Evolutionary conservation across 1,140 invertebrate species (phyloP).

Genomic region (Anoplophora glabripennis): DNA sequence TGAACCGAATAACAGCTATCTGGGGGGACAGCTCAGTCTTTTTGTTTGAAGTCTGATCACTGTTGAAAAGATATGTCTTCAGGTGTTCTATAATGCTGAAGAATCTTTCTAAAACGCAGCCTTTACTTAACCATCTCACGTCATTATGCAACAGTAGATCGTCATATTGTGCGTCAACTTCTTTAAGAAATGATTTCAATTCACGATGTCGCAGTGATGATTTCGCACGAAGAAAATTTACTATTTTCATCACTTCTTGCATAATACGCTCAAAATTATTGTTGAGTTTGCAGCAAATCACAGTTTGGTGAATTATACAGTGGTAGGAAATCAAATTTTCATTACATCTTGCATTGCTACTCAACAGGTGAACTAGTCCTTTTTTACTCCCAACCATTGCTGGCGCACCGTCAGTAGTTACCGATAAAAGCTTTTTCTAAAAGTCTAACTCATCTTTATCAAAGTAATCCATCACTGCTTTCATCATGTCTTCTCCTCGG

Average conservation of each 20-base stretch:
- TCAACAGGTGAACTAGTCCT: constrained; percentile 1
- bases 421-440: constrained; percentile 9
- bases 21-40: too few relatives aligned
- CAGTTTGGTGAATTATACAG: constrained; percentile 3
- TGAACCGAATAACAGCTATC: too few relatives aligned
- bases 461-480: constrained; percentile 7
- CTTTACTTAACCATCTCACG: constrained; percentile 16
- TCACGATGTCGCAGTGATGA: constrained; percentile 1
- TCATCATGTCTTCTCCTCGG: constrained; percentile 2
- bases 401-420: constrained; percentile 7
- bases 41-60: too few relatives aligned
- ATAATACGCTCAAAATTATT: not conserved
- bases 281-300: constrained; percentile 4
- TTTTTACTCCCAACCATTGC: constrained; percentile 9
- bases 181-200: constrained; percentile 6
- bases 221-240: constrained; percentile 8
- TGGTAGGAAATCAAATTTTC: constrained; percentile 7
- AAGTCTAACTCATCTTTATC: constrained; percentile 9
- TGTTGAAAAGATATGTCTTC: too few relatives aligned
- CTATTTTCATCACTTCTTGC: constrained; percentile 2
- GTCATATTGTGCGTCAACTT: not conserved
- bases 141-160: constrained; percentile 14
- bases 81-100: too few relatives aligned
- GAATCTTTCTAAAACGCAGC: not conserved
- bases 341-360: constrained; percentile 9